Evolutionary conservation across 2,888 invertebrate genomes (phyloP).

Genomic region (Drosophila infuscata): DNA sequence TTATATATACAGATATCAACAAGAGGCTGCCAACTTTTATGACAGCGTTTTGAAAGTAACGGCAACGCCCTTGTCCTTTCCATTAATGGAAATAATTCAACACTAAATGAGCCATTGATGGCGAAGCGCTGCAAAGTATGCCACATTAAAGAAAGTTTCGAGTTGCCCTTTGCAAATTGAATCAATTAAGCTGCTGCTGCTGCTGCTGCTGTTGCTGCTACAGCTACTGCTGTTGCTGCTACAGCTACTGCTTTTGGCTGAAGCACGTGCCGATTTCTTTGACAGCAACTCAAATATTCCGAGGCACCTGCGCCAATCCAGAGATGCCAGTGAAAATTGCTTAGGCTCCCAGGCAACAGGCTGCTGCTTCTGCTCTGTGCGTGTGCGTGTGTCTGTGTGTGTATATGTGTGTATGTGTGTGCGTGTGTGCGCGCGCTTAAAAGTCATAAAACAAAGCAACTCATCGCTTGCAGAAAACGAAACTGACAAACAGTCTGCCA

Average conservation of each 20-base stretch:
- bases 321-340: conserved; percentile 16
- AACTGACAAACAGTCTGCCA: conserved; percentile 10
- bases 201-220: neutral
- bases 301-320: conserved; percentile 23
- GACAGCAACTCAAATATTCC: conserved; percentile 14
- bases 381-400: conserved; percentile 3
- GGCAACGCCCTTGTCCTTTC: neutral
- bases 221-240: neutral
- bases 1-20: neutral
- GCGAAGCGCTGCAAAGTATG: conserved; percentile 37
- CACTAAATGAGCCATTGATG: conserved; percentile 36
- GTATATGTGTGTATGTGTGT: neutral
- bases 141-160: conserved; percentile 32
- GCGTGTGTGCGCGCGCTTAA: conserved; percentile 10
- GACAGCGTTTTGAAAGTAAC: conserved; percentile 9
- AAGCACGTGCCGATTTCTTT: conserved; percentile 47
- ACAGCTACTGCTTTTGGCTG: conserved; percentile 6
- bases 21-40: conserved; percentile 5
- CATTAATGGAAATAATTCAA: conserved; percentile 3
- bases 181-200: conserved; percentile 43
- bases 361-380: conserved; percentile 22
- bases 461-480: conserved; percentile 24
- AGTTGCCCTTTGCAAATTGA: conserved; percentile 40
- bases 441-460: conserved; percentile 55
- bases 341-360: conserved; percentile 48